Evolutionary conservation across 92 coral and sea anemone species (phyloP).

Genomic region (Palythoa heliodiscus): DNA sequence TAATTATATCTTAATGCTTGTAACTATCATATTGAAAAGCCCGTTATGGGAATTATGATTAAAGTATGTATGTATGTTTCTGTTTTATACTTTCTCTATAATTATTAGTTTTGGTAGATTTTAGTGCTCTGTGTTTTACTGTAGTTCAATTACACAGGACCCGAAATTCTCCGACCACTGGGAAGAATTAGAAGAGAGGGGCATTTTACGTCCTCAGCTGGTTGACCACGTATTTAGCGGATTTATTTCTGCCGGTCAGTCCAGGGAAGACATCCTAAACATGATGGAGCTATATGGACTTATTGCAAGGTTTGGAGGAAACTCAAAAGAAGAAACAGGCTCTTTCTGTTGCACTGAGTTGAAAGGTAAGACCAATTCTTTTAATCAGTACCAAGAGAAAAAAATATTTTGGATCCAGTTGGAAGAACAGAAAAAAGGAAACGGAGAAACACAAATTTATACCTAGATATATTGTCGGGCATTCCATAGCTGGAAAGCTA

Average conservation of each 20-base stretch:
- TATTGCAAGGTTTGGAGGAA: constrained; percentile 35
- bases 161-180: constrained; percentile 74
- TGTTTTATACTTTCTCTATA: too few species aligned
- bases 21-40: too few species aligned
- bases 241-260: constrained; percentile 45
- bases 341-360: neutral
- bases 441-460: neutral
- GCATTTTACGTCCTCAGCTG: constrained; percentile 26
- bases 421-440: neutral
- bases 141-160: constrained; percentile 51
- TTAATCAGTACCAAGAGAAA: neutral
- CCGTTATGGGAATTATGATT: too few species aligned
- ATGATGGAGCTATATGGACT: constrained; percentile 51
- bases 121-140: neutral
- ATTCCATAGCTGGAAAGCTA: too few species aligned
- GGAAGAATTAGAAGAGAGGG: constrained; percentile 69
- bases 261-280: constrained; percentile 35
- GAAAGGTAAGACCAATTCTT: neutral
- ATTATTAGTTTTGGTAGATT: neutral
- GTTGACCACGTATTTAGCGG: constrained; percentile 45
- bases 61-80: too few species aligned
- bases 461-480: too few species aligned
- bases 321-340: constrained; percentile 4
- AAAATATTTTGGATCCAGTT: neutral
- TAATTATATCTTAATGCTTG: too few species aligned